phyloP scores from a whole-genome alignment of 2,888 invertebrate genomes.

The Cheiracanthium punctorium region DNA sequence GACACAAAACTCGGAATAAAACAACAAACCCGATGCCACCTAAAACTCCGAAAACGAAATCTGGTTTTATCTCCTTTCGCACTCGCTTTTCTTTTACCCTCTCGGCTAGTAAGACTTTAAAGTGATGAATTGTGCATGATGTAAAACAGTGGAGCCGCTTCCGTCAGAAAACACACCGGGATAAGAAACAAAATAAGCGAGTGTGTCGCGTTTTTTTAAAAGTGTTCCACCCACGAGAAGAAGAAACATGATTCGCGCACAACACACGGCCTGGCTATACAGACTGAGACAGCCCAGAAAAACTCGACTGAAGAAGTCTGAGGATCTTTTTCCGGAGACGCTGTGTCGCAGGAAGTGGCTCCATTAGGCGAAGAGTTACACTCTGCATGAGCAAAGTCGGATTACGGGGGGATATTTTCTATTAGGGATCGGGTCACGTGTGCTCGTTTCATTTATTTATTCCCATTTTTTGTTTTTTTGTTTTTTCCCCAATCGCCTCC shows the following conservation, averaged over 20 bases:
- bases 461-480: too few relatives aligned
- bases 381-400: constrained; percentile 67
- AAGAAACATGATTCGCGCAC: constrained; percentile 47
- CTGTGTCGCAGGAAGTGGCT: constrained; percentile 71
- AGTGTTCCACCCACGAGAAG: too few relatives aligned
- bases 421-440: constrained; percentile 65
- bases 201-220: constrained; percentile 48
- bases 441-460: too few relatives aligned
- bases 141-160: constrained; percentile 67
- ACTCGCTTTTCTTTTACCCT: constrained; percentile 24
- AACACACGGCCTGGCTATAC: constrained; percentile 29
- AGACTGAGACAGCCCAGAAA: constrained; percentile 53
- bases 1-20: too few relatives aligned
- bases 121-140: constrained; percentile 56
- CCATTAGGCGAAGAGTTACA: constrained; percentile 70
- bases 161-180: constrained; percentile 59
- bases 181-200: constrained; percentile 23
- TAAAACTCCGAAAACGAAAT: too few relatives aligned
- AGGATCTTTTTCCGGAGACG: constrained; percentile 58
- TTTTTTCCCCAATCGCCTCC: too few relatives aligned
- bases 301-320: constrained; percentile 17
- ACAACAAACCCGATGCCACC: too few relatives aligned
- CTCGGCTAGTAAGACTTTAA: constrained; percentile 28
- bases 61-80: too few relatives aligned
- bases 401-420: constrained; percentile 53